Evolutionary conservation across 2,797 vertebrate genomes (phyloP), one percentile per base, ranked within the genome.

Genomic region (Mergus octosetaceus): DNA sequence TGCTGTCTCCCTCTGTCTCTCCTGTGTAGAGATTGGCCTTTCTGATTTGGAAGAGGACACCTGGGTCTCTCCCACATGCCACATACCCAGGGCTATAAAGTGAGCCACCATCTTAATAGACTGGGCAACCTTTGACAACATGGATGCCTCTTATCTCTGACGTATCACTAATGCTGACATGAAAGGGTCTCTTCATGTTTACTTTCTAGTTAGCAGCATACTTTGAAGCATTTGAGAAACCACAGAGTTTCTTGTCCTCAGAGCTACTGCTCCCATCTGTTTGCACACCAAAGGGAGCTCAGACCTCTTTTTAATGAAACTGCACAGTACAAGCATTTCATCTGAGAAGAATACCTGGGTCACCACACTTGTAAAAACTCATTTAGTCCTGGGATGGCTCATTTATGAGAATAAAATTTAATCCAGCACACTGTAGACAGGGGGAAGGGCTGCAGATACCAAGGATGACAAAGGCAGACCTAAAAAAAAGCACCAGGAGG

Each of bases 181-280:
- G 22, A 65, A 90, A 75, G 58, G 22, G 9, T 72, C 68, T 38
- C 15, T 19, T 87, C 34, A 70, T 21, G 0, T 62, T 72, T 62
- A 41, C 80, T 62, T 89, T 72, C 66, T 70, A 62, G 93, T 65
- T 51, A 89, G 36, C 3, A 3, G 25, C 32, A 47, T 28, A 71
- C 16, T 20, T 90, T 21, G 11, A 30, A 95, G 54, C 41, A 64
- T 54, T 57, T 78, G 73, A 84, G 74, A 88, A 94, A 45, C 11
- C 9, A 82, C 27, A 1, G 39, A 41, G 4, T 30, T 82, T 84
- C 68, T 85, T 64, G 41, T 85, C 64, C 68, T 85, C 1, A 0
- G 36, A 87, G 60, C 56, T 79, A 36, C 75, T 85, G 49, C 17
- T 90, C 28, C 47, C 3, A 0, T 34, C 34, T 34, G n/a, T 76